These are phyloP conservation scores for Doryteuthis pealeii DNA, from an alignment of 1,140 invertebrate species.

Conservation along the genomic window DNA sequence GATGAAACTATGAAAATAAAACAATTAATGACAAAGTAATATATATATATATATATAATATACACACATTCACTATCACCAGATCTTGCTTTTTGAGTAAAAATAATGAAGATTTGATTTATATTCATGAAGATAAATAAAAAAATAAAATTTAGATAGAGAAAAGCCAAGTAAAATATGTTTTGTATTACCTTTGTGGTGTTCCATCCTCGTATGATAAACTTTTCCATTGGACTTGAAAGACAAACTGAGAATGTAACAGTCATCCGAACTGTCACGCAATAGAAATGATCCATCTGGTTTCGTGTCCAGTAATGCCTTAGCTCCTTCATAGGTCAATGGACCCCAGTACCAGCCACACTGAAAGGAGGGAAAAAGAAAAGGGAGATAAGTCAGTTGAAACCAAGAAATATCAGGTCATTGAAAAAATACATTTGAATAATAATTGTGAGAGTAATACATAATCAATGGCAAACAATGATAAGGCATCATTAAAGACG, in stretches of 20 bases:
- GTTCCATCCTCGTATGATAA: slow-evolving; percentile 93
- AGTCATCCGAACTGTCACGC: slow-evolving; percentile 94
- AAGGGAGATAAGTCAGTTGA: slow-evolving; percentile 76
- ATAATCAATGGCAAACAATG: background rate
- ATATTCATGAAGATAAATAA: too few relatives aligned
- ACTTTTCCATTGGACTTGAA: slow-evolving; percentile 92
- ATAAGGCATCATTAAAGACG: background rate
- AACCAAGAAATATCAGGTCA: slow-evolving; percentile 89
- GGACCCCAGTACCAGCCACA: slow-evolving; percentile 99
- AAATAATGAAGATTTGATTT: too few relatives aligned
- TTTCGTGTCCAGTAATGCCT: slow-evolving; percentile 89
- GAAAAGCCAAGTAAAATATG: too few relatives aligned
- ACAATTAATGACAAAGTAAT: too few relatives aligned
- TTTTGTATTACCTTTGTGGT: slow-evolving; percentile 83
- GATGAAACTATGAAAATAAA: too few relatives aligned
- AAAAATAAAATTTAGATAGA: too few relatives aligned
- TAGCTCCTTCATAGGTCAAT: slow-evolving; percentile 88
- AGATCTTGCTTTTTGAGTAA: too few relatives aligned
- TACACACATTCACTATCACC: background rate
- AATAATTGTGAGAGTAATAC: slow-evolving; percentile 11
- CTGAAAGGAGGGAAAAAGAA: slow-evolving; percentile 63
- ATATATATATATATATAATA: slow-evolving; percentile 6
- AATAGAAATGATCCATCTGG: slow-evolving; percentile 91
- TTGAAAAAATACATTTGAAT: too few relatives aligned
- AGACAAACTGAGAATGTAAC: slow-evolving; percentile 95